Base-by-base conservation (phyloP, 2,888 invertebrate species). In the Xylocampa areola region DNA sequence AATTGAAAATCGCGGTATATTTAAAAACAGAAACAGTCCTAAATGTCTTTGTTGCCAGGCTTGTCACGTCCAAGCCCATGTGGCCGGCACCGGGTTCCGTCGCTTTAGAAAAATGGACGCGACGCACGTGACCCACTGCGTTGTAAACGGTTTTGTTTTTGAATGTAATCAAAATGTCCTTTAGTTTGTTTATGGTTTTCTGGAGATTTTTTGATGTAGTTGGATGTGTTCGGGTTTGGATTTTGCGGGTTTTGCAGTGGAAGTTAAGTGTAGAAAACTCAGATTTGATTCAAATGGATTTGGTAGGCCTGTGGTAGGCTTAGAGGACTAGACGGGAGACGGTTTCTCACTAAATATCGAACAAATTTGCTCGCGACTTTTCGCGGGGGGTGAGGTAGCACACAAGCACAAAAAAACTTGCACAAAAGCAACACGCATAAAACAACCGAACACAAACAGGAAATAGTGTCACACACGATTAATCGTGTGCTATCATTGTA, bases 71-170 rank as follows among this genome's bases (percentile, higher is more conserved):
- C 64, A 37, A 47, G 45, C 58, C 71, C 79, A 75, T 73, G 70
- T 74, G 82, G 76, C 61, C 59, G 51, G 19, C 63, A 64, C 32
- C 54, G 45, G 72, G 76, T 62, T 68, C 60, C 63, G 71, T 57
- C 61, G 68, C 65, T 73, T 80, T 73, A 73, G 73, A 79, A 76
- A 81, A 81, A 83, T 77, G 73, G 72, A 80, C 73, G 78, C 57
- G 58, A 23, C 27, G 59, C 43, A 63, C 80, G 82, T 80, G 81
- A 75, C 74, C 16, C 54, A 11, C 29, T 33, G 19, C 36, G 32
- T 11, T 43, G 32, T 44, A 40, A 68, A 63, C 16, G 7, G 23
- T 60, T 65, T 39, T 51, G 52, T 70, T 45, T 73, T 54, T 47
- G 48, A 58, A 52, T 8, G 65, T 51, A 49, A 68, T 74, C 67